phyloP scores from a whole-genome alignment of 2,797 vertebrate species.

The Meda fulgida region DNA sequence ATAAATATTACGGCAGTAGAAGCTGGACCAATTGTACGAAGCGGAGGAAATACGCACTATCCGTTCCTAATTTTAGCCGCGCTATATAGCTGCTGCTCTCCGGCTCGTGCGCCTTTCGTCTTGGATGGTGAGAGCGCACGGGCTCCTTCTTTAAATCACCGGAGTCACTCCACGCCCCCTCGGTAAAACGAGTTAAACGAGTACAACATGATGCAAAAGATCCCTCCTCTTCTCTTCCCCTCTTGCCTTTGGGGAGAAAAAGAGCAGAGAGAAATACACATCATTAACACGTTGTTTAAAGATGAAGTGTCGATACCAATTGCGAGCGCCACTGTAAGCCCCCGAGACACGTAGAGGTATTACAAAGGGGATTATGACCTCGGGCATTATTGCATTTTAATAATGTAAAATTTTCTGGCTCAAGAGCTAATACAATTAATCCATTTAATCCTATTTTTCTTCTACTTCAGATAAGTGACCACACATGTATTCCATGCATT shows the following conservation, averaged over 20 bases:
- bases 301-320: slow-evolving; percentile 28
- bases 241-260: slow-evolving; percentile 16
- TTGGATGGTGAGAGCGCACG: slow-evolving; percentile 55
- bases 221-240: slow-evolving; percentile 29
- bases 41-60: slow-evolving; percentile 86
- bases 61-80: slow-evolving; percentile 92
- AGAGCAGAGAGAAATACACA: slow-evolving; percentile 43
- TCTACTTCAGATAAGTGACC: neutral
- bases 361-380: slow-evolving; percentile 14
- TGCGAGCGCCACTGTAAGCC: neutral
- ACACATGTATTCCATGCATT: neutral
- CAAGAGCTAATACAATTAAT: neutral
- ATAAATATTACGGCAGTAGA: slow-evolving; percentile 70
- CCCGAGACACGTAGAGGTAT: neutral
- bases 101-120: slow-evolving; percentile 58
- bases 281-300: slow-evolving; percentile 58
- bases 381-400: slow-evolving; percentile 9
- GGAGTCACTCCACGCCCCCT: slow-evolving; percentile 53
- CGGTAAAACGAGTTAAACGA: slow-evolving; percentile 67
- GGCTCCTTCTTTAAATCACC: slow-evolving; percentile 60
- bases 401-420: neutral
- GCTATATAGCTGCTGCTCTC: slow-evolving; percentile 88
- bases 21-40: slow-evolving; percentile 81
- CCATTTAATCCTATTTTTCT: neutral
- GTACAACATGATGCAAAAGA: slow-evolving; percentile 56